Conservation (phyloP, 2,113 vertebrate species). For the Python bivittatus region DNA sequence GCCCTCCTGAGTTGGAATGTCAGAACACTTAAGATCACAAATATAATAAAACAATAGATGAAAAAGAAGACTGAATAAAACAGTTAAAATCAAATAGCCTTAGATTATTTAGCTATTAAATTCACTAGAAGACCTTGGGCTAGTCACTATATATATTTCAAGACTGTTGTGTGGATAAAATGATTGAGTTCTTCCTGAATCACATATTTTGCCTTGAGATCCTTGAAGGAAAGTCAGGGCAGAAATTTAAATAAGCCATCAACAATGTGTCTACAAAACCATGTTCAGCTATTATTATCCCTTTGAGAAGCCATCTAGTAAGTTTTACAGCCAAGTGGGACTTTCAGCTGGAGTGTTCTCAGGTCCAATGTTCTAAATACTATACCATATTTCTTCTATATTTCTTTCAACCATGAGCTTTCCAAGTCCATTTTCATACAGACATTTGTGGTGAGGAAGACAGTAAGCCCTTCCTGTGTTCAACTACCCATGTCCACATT, state of each 20-base stretch:
- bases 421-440: background rate
- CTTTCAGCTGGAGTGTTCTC: background rate
- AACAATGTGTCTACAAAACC: background rate
- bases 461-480: background rate
- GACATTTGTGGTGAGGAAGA: background rate
- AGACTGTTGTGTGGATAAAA: background rate
- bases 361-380: background rate
- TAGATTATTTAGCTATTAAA: background rate
- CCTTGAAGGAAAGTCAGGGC: background rate
- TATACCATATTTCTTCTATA: background rate
- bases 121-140: background rate
- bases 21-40: background rate
- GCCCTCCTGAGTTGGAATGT: background rate
- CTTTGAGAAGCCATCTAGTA: background rate
- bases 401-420: background rate
- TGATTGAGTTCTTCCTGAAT: background rate
- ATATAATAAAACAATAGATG: background rate
- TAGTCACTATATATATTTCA: background rate
- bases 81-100: background rate
- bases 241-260: background rate
- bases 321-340: background rate
- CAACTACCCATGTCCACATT: background rate
- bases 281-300: background rate
- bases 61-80: background rate
- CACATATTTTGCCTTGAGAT: background rate